Evolutionary conservation across 2,113 vertebrate genomes (phyloP).

Genomic region (Hucho hucho): DNA sequence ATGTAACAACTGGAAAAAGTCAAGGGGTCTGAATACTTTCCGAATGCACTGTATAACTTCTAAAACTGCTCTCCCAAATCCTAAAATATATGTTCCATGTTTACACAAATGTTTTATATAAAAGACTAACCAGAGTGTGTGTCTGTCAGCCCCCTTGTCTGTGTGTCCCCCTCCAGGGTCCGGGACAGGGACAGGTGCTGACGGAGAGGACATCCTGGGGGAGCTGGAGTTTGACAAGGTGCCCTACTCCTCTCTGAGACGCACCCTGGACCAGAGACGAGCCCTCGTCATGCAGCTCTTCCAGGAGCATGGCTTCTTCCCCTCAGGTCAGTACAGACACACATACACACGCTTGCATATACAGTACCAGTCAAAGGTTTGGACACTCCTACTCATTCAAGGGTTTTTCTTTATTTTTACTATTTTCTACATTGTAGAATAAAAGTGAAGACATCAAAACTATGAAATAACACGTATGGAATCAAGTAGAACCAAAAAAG

Average conservation of each 20-base stretch:
- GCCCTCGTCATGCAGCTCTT: conserved; percentile 95
- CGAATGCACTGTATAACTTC: neutral
- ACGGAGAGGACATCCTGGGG: conserved; percentile 84
- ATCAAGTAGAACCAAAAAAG: too few relatives aligned
- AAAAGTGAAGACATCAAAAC: too few relatives aligned
- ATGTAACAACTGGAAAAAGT: too few relatives aligned
- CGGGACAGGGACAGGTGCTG: conserved; percentile 66
- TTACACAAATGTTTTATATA: neutral
- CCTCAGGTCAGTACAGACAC: conserved; percentile 74
- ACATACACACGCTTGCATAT: neutral
- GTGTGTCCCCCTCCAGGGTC: neutral
- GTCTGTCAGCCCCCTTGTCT: neutral
- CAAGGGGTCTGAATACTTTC: too few relatives aligned
- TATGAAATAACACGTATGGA: too few relatives aligned
- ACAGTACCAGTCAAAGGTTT: too few relatives aligned
- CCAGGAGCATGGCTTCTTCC: conserved; percentile 93
- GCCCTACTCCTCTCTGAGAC: conserved; percentile 86
- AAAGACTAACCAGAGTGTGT: neutral
- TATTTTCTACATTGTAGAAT: too few relatives aligned
- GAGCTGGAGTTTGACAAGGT: conserved; percentile 92
- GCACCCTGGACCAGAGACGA: conserved; percentile 88
- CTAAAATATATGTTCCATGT: neutral
- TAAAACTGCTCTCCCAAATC: too few relatives aligned
- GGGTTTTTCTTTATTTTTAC: too few relatives aligned
- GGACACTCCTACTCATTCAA: too few relatives aligned